Base-by-base conservation (phyloP, 2,797 vertebrate genomes). In the Benthosema pterotum region DNA sequence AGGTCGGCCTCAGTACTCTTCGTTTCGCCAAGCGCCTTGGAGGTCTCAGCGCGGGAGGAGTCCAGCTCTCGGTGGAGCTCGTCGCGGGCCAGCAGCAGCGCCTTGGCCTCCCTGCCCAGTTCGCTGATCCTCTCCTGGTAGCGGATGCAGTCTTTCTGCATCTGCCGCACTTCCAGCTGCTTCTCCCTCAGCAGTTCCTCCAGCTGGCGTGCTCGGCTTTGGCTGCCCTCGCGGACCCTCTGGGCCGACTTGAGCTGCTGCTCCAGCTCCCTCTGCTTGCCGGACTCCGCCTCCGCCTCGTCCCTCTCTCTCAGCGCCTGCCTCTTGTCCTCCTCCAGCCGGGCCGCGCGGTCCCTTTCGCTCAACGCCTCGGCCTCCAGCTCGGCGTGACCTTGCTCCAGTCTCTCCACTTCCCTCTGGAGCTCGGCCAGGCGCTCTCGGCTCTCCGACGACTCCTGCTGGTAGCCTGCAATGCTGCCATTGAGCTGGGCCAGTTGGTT, bases 401-500 rank as follows among this genome's bases (percentile, higher is more conserved):
- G 43, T 17, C 65, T 78, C 76, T 93, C 90, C 22, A 83, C 61
- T 55, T 91, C 85, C 45, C 80, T 68, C 77, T 88, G 89, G n/a
- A 91, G 75, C 4, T 85, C 84, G 0, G 70, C 43, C 1, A 94
- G 78, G 13, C 81, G 87, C 28, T 94, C 89, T 52, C 92, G 91
- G 67, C 93, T 86, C 65, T 97, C 94, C 1, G 91, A 83, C 0
- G 91, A 90, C 72, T 98, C 95, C 76, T 99, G 97, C 83, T 98
- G 97, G 74, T 98, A 99, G 84, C 95, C 94, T 0, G 96, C 98
- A 9, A 99, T 98, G 77, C 94, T 98, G 32, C 98, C 97, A n/a
- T 99, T 99, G 56, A 99, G 94, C 85, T 98, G 96, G 47, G 98
- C 97, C 83, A 99, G 69, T 69, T 99, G 97, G 87, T 99, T 96